Evolutionary conservation across 2,113 vertebrate genomes (phyloP).

Genomic region (Ploceus nigricollis): DNA sequence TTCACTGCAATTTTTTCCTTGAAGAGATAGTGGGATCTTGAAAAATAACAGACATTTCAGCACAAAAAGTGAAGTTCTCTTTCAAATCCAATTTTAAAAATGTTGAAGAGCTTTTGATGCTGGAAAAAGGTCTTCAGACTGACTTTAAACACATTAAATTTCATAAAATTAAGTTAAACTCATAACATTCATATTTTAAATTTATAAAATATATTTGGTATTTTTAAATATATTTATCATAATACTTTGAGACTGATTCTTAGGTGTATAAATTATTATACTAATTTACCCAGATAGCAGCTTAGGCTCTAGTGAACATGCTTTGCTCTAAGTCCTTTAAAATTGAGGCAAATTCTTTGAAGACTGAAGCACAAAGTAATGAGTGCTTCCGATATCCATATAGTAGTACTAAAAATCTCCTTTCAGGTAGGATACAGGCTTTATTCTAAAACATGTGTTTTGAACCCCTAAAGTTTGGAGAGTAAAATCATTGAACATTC

Average conservation of each 20-base stretch:
- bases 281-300: background rate
- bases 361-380: background rate
- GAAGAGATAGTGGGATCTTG: background rate
- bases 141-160: background rate
- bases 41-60: background rate
- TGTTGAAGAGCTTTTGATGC: background rate
- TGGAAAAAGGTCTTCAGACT: background rate
- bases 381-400: background rate
- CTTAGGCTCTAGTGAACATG: background rate
- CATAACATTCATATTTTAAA: background rate
- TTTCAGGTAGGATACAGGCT: background rate
- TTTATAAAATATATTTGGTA: background rate
- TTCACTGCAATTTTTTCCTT: background rate
- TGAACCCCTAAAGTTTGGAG: rapidly evolving
- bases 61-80: background rate
- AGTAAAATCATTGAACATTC: background rate
- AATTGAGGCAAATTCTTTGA: background rate
- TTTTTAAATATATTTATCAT: background rate
- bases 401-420: background rate
- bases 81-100: background rate
- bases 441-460: background rate
- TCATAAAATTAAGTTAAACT: background rate
- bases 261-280: background rate
- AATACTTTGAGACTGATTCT: background rate
- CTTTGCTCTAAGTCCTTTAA: background rate